Base-by-base conservation (phyloP, 2,888 invertebrate species). In the Criorhina ranunculi region DNA sequence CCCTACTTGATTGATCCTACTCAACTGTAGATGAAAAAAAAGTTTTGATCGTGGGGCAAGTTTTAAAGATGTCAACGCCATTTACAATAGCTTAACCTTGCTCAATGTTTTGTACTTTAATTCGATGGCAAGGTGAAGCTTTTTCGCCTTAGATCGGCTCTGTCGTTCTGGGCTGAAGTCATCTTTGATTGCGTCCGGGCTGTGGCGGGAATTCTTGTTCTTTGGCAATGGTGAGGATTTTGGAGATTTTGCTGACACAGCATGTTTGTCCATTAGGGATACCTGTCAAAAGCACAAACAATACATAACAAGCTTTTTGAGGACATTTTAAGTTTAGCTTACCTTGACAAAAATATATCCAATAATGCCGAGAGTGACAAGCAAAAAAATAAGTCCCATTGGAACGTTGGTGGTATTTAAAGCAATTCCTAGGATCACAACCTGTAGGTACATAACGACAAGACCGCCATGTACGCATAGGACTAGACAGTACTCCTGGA, bases 321-420 rank as follows among this genome's bases (percentile, higher is more conserved):
- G n/a, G n/a, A 7, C 5, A 9, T n/a, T 4, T 5, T 24, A 29
- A 11, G 8, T 11, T 9, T 3, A 44, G 8, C 46, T 80, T 51
- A 86, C 86, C 55, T 72, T 80, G 29, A 77, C 35, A 17, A 86
- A 75, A 81, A 86, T 70, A 57, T 81, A 86, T 81, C 86, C 86
- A 62, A 86, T 81, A 33, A 77, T 67, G 8, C 19, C 72, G 29
- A 81, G 17, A 5, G 67, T 72, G n/a, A 35, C 49, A 2, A 86
- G 31, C 86, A 86, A 6, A 37, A 86, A 81, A 35, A 86, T 57
- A 60, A 86, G 17, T 51, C 86, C 86, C 35, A 35, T 15, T 42
- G 86, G 86, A 49, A 86, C 42, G 33, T 49, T 5, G 9, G 77
- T 73, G 0, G 86, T 77, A 35, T 86, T 86, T 5, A 86, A 12